phyloP scores from a whole-genome alignment of 2,113 vertebrate species.

The Plectropomus leopardus region DNA sequence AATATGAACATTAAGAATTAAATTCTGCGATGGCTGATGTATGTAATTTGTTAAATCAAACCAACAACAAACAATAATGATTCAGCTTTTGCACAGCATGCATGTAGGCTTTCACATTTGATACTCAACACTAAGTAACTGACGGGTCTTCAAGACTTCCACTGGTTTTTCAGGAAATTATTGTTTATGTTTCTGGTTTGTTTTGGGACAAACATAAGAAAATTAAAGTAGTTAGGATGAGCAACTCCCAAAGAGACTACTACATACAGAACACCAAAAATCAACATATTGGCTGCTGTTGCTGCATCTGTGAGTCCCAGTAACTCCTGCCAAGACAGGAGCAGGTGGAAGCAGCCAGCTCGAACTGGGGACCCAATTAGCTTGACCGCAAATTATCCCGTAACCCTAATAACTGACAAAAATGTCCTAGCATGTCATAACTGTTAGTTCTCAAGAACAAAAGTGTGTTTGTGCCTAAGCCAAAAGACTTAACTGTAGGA shows the following conservation, averaged over 20 bases:
- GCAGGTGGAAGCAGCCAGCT: conserved; percentile 54
- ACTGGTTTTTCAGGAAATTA: neutral
- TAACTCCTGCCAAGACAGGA: conserved; percentile 54
- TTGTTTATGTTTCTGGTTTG: neutral
- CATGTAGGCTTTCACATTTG: neutral
- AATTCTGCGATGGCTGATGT: neutral
- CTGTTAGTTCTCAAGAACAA: conserved; percentile 52
- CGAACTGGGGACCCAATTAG: conserved; percentile 48
- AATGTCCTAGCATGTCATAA: conserved; percentile 29
- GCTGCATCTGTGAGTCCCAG: conserved; percentile 15
- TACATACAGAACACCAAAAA: neutral
- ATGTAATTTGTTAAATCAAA: neutral
- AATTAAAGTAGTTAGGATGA: neutral
- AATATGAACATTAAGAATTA: neutral
- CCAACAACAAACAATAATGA: too few species aligned
- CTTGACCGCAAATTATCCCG: conserved; percentile 33
- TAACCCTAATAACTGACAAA: conserved; percentile 32
- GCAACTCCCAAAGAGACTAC: neutral
- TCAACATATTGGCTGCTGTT: conserved; percentile 8
- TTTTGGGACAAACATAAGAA: neutral
- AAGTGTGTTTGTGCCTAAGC: conserved; percentile 52
- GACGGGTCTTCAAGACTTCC: neutral
- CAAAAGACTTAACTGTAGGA: conserved; percentile 64
- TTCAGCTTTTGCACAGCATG: neutral
- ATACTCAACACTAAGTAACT: neutral